Evolutionary conservation across 1,140 invertebrate species (phyloP).

Genomic region (Zaprionus camerounensis): DNA sequence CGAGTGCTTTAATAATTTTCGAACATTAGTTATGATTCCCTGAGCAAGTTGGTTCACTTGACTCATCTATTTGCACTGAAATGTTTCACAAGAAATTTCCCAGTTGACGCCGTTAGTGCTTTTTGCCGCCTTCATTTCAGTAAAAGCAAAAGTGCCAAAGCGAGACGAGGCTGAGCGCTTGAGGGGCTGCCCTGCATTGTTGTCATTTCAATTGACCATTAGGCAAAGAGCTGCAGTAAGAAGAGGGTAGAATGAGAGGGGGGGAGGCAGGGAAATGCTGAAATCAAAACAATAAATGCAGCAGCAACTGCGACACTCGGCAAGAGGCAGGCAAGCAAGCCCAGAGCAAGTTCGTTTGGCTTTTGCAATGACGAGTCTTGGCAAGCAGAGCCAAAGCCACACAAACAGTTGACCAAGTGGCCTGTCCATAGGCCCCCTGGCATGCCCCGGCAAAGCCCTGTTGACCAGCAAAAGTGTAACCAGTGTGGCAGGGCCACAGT

Average conservation of each 20-base stretch:
- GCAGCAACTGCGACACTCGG: slow-evolving; percentile 43
- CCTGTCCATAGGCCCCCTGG: neutral
- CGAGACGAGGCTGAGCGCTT: slow-evolving; percentile 7
- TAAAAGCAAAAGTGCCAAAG: slow-evolving; percentile 15
- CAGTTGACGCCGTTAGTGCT: neutral
- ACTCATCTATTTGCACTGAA: neutral
- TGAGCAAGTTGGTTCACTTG: neutral
- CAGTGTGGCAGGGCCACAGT: neutral
- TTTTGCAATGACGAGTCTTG: slow-evolving; percentile 29
- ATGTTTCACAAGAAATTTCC: neutral
- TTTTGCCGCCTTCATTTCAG: slow-evolving; percentile 1
- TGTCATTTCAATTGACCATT: slow-evolving; percentile 27
- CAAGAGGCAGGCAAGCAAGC: slow-evolving; percentile 9
- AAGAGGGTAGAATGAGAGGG: neutral
- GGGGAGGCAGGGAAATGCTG: neutral
- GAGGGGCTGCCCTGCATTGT: slow-evolving; percentile 7
- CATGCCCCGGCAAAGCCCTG: no score
- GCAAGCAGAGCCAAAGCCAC: slow-evolving; percentile 21
- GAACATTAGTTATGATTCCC: neutral
- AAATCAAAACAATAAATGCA: slow-evolving; percentile 53
- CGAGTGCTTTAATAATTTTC: neutral
- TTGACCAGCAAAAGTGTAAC: slow-evolving; percentile 2
- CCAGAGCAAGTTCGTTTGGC: slow-evolving; percentile 42
- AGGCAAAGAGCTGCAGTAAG: neutral
- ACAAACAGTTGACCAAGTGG: slow-evolving; percentile 21